Conservation (phyloP, 2,113 vertebrate genomes). For the Myocastor coypus region DNA sequence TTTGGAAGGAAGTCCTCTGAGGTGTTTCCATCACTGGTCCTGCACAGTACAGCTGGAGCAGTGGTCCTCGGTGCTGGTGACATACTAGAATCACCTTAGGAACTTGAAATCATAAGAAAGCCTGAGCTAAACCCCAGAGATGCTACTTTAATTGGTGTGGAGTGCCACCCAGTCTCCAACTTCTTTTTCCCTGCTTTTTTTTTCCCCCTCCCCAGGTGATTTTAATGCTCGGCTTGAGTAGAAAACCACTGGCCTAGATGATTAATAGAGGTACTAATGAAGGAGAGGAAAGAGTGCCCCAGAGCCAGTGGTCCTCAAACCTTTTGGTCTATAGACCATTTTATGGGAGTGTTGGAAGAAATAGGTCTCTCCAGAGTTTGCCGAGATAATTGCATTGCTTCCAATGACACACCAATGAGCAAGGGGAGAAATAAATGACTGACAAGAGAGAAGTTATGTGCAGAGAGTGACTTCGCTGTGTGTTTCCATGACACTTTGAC, state of each 20-base stretch:
- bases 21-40: neutral
- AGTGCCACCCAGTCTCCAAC: neutral
- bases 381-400: conserved; percentile 71
- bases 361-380: conserved; percentile 69
- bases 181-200: neutral
- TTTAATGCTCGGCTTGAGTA: conserved; percentile 66
- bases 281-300: conserved; percentile 24
- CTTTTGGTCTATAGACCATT: conserved; percentile 75
- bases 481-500: conserved; percentile 47
- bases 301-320: conserved; percentile 50
- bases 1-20: neutral
- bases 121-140: neutral
- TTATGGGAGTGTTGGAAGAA: conserved; percentile 69
- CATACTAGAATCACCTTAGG: neutral
- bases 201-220: conserved; percentile 50
- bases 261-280: conserved; percentile 75
- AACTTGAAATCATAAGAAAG: neutral
- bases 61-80: neutral
- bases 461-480: conserved; percentile 46
- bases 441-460: conserved; percentile 61
- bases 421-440: conserved; percentile 60
- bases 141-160: conserved; percentile 43
- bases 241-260: conserved; percentile 77
- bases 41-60: neutral
- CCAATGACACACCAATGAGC: conserved; percentile 63